Base-by-base conservation (phyloP, 2,797 vertebrate genomes). In the Aplochiton taeniatus region DNA sequence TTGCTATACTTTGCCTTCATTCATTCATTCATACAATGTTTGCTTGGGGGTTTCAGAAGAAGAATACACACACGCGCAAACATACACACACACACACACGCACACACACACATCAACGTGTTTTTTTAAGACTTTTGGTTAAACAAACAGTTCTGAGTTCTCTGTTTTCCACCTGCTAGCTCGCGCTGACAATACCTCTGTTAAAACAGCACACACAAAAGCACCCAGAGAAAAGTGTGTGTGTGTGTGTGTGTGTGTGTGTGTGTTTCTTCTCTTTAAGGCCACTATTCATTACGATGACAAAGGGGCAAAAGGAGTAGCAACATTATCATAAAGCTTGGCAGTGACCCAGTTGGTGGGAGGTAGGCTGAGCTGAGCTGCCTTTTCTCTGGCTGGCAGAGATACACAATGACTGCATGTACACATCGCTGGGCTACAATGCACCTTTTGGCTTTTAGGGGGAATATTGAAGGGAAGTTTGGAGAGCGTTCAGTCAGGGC, bases 301-400 rank as follows among this genome's bases (percentile, higher is more conserved):
- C 95, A 97, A 97, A 96, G 88, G 91, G 86, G 83, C n/a, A 86
- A 93, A 94, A 95, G 94, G 95, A 96, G 95, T 94, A 93, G 31
- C 93, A 95, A 96, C 96, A 96, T 96, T 94, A 96, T 96, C 95
- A 97, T 96, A 93, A 96, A 93, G 92, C 91, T 92, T 92, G 94
- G 95, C 93, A 91, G 91, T 94, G 93, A 82, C 91, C 87, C n/a
- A n/a, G 94, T 97, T 95, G 95, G 95, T 97, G 95, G 95, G 92
- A 90, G 80, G 80, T 85, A 76, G 31, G 31, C 73, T 77, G 63
- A 74, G 80, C 76, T 76, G 63, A 74, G 69, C 70, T n/a, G 49
- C 87, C 85, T 87, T 88, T 88, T 87, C 87, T 87, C 79, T 80
- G 83, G 85, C 92, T 89, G 91, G 90, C 87, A 85, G 89, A 87